These are phyloP conservation scores for Linyphia triangularis DNA, from an alignment of 2,888 invertebrate genomes.

Conservation along the genomic window DNA sequence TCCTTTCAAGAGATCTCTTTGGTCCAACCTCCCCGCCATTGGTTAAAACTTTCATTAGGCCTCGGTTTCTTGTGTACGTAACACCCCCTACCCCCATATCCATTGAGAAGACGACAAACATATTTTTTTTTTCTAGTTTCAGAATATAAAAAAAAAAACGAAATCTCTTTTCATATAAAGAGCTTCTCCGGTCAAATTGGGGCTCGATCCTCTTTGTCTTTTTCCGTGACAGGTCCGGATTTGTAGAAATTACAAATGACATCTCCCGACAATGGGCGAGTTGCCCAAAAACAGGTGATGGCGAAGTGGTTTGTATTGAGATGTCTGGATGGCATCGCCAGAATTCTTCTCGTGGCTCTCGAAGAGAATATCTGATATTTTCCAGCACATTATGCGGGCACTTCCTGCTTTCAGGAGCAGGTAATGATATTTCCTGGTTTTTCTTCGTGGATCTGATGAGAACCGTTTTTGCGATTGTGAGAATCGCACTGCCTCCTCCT, in stretches of 20 bases:
- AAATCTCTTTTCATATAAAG: constrained; percentile 17
- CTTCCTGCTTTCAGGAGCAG: constrained; percentile 37
- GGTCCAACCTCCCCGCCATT: constrained; percentile 14
- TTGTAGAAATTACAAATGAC: constrained; percentile 72
- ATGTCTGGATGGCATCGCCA: background rate
- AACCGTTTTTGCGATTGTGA: background rate
- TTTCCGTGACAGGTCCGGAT: constrained; percentile 67
- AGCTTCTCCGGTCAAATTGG: constrained; percentile 25
- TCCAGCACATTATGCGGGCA: background rate
- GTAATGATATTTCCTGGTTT: constrained; percentile 71
- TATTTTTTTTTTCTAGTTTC: background rate
- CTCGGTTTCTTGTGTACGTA: background rate
- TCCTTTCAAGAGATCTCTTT: constrained; percentile 30
- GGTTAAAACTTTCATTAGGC: constrained; percentile 40
- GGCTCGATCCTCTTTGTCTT: background rate
- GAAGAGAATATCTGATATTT: no score
- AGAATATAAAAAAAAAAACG: background rate
- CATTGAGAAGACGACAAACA: background rate
- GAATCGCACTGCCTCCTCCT: background rate
- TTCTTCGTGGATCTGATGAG: constrained; percentile 14
- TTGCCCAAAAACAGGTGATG: constrained; percentile 32
- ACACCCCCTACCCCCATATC: background rate
- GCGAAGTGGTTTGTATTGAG: constrained; percentile 1
- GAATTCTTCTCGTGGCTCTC: background rate
- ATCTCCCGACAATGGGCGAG: background rate